These are phyloP conservation scores for Trichogramma dendrolimi DNA, from an alignment of 2,888 invertebrate species.

Conservation along the genomic window DNA sequence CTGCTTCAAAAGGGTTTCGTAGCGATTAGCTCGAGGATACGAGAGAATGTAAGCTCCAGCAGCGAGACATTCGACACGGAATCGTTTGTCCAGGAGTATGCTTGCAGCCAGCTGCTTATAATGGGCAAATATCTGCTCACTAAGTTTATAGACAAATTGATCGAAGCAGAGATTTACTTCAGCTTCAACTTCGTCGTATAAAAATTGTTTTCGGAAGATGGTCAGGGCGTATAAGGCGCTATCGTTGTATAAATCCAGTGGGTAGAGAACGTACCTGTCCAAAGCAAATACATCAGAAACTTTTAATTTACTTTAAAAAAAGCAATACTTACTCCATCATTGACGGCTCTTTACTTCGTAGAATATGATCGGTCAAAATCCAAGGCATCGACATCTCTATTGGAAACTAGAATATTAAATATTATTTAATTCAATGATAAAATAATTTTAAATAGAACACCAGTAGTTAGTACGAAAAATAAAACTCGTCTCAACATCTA, in stretches of 20 bases:
- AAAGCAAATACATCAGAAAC: slow-evolving; percentile 15
- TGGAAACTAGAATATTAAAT: slow-evolving; percentile 73
- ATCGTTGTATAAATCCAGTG: slow-evolving; percentile 96
- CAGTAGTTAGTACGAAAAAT: slow-evolving; percentile 18
- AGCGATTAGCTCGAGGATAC: slow-evolving; percentile 86
- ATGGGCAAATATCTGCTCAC: slow-evolving; percentile 95
- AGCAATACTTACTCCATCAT: slow-evolving; percentile 87
- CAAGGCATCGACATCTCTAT: slow-evolving; percentile 99
- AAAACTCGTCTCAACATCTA: no score
- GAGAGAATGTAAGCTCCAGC: slow-evolving; percentile 80
- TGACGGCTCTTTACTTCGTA: slow-evolving; percentile 92
- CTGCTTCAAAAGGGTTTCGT: slow-evolving; percentile 91
- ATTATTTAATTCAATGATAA: slow-evolving; percentile 11
- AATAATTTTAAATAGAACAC: neutral
- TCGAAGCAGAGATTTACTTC: slow-evolving; percentile 99
- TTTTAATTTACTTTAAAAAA: slow-evolving; percentile 8
- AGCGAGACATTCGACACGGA: slow-evolving; percentile 89
- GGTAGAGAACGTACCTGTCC: slow-evolving; percentile 87
- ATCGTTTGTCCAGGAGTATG: slow-evolving; percentile 94
- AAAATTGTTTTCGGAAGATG: slow-evolving; percentile 94
- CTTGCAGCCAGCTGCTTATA: slow-evolving; percentile 96
- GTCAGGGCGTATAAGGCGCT: slow-evolving; percentile 95
- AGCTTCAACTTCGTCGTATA: slow-evolving; percentile 98
- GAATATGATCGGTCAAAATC: slow-evolving; percentile 97
- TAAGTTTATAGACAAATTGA: slow-evolving; percentile 97